phyloP scores from a whole-genome alignment of 2,113 vertebrate genomes.

The Origma solitaria region DNA sequence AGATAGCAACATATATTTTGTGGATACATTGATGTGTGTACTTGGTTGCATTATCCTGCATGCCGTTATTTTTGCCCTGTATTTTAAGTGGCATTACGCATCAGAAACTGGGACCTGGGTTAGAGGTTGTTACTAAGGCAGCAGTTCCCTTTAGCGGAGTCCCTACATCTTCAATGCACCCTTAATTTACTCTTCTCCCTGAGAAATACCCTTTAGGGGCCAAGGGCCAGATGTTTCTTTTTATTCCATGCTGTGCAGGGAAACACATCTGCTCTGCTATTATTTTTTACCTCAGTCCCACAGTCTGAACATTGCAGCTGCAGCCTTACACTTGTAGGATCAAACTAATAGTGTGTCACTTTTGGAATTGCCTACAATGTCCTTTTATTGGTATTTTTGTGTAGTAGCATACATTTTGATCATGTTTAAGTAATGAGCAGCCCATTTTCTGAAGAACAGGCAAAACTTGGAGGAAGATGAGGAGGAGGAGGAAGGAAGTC shows the following conservation, averaged over 20 bases:
- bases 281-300: conserved; percentile 12
- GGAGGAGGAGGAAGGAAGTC: neutral
- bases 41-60: neutral
- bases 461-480: neutral
- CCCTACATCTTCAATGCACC: neutral
- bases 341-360: neutral
- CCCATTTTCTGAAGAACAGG: neutral
- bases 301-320: neutral
- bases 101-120: neutral
- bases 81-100: neutral
- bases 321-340: neutral
- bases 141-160: neutral
- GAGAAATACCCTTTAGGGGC: conserved; percentile 38
- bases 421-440: neutral
- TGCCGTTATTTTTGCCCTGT: neutral
- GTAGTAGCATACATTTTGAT: neutral
- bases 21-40: neutral
- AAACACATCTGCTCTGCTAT: conserved; percentile 31
- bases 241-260: neutral
- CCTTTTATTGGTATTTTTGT: neutral
- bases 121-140: neutral
- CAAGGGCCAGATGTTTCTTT: conserved; percentile 53
- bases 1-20: conserved; percentile 33
- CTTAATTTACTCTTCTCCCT: conserved; percentile 19
- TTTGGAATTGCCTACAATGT: neutral